Evolutionary conservation across 2,797 vertebrate species (phyloP), one percentile per base, ranked within the genome.

Genomic region (Nasua narica): DNA sequence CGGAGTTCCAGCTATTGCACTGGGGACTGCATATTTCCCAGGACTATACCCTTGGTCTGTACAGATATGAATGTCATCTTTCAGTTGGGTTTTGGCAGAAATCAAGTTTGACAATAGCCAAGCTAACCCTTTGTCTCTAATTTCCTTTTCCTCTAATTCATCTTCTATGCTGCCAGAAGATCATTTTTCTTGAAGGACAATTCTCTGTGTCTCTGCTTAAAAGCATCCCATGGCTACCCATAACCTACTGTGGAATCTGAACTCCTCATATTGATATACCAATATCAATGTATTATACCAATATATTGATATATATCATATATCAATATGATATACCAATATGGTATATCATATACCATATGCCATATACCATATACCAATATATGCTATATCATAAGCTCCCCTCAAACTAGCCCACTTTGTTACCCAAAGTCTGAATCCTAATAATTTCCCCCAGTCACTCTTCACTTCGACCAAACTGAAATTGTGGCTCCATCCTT

Each of bases 81-180:
- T 85, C 60, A 74, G 48, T 48, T 83, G 43, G 12, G 27, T 72
- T 95, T 76, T 91, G n/a, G 15, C 67, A 95, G 70, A 93, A 77
- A 78, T 12, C 32, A 88, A 52, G 6, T 78, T 89, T 86, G 62
- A 79, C 18, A 58, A 46, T 15, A 89, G 25, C 2, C 58, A 96
- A 94, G 52, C 50, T 82, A 83, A 12, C 37, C 40, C 25, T 89
- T 76, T 70, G 18, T 23, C 25, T 89, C 43, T 37, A 76, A 74
- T 70, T 84, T 96, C 9, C 29, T 94, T 62, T 94, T 70, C 25
- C 50, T 65, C 15, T 91, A 74, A 9, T 74, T 97, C 32, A 91
- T 37, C 27, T 65, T 79, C 58, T n/a, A 37, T 67, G 18, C 29
- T 87, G 82, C 21, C 43, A 78, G 29, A 91, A 62, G 10, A 72